phyloP scores from a whole-genome alignment of 1,140 invertebrate genomes.

The Drosophila ficusphila region DNA sequence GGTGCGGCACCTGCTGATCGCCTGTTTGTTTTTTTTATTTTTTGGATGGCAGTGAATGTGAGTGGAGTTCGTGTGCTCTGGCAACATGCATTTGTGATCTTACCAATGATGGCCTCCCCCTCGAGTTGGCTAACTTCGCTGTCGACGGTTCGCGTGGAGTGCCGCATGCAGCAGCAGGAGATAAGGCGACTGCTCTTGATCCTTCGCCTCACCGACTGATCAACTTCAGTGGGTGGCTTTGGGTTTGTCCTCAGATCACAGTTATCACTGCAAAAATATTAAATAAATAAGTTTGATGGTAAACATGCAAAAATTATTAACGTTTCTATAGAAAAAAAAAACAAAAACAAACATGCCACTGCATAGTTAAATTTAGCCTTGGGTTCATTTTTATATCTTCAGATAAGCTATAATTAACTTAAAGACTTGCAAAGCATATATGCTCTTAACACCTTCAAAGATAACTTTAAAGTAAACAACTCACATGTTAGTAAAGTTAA shows the following conservation, averaged over 20 bases:
- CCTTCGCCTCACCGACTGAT: conserved; percentile 20
- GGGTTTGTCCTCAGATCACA: conserved; percentile 4
- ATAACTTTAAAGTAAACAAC: not conserved
- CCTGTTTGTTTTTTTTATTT: no score
- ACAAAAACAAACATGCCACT: not conserved
- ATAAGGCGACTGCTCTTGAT: conserved; percentile 28
- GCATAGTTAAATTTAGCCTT: not conserved
- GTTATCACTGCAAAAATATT: not conserved
- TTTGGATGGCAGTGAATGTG: not conserved
- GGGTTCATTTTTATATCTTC: not conserved
- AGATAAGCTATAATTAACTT: not conserved
- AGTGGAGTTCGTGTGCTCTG: not conserved
- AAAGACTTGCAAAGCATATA: not conserved
- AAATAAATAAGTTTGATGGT: not conserved
- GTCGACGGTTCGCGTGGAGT: conserved; percentile 36
- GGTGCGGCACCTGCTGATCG: conserved; percentile 12
- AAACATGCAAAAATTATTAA: not conserved
- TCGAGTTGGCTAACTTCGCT: conserved; percentile 18
- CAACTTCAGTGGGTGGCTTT: not conserved
- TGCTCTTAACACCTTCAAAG: conserved; percentile 5
- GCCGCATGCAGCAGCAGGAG: conserved; percentile 49
- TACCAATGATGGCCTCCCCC: conserved; percentile 4
- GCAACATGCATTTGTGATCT: not conserved
- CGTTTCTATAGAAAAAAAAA: not conserved
- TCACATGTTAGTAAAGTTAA: no score